Base-by-base conservation (phyloP, 2,888 invertebrate genomes). In the Microctonus hyperodae region DNA sequence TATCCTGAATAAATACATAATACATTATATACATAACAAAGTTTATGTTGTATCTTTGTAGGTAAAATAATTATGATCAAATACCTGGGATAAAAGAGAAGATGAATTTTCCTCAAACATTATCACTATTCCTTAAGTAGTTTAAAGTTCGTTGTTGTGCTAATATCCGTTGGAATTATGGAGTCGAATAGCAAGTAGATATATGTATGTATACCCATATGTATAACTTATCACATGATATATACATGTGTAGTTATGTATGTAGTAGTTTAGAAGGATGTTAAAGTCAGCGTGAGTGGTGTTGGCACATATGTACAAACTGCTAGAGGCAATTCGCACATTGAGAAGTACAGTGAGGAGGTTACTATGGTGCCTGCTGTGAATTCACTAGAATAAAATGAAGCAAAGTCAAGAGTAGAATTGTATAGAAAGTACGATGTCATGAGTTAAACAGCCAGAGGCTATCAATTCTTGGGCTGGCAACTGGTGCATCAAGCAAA, bases 361-460 rank as follows among this genome's bases (percentile, higher is more conserved):
- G 13, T n/a, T 33, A 13, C n/a, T 22, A 11, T 13, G 40, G 58
- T 40, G 35, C 31, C 23, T 23, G 22, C 33, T 13, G 59, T 20
- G 55, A 67, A 44, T 61, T 55, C 55, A 33, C 50, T 37, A 37
- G 62, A 62, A 55, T 55, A 53, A 40, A 62, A 48, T 31, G 55
- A 55, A 22, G 22, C 55, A 13, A 55, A 55, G 55, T 37, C 56
- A 60, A 50, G 23, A 50, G 66, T 37, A 37, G 67, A 73, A 70
- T 72, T 72, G 67, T 68, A 68, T 68, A 73, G 74, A 67, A 68
- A 71, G 72, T 70, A 61, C 66, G 48, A 35, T 60, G 65, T 61
- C 56, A 28, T 57, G 76, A 78, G 76, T 78, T 80, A 79, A 81
- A 79, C 76, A 80, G 79, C 79, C 76, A 69, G 74, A 70, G 76